These are phyloP conservation scores for Atethmia centrago DNA, from an alignment of 2,888 invertebrate genomes.

Conservation along the genomic window DNA sequence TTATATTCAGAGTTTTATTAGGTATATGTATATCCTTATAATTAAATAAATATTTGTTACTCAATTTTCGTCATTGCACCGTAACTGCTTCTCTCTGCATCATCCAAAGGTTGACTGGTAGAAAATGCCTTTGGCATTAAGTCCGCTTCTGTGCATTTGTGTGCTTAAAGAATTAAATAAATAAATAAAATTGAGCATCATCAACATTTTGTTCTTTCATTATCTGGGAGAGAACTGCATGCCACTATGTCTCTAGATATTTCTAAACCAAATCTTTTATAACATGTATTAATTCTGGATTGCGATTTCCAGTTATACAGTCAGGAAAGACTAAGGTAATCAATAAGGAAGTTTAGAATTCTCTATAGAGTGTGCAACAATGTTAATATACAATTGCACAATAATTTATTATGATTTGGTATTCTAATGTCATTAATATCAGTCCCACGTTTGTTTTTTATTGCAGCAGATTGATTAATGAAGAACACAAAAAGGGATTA, in stretches of 20 bases:
- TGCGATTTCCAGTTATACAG: not conserved
- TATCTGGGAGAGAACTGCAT: not conserved
- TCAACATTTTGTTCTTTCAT: not conserved
- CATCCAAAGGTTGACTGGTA: no score
- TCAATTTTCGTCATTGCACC: no score
- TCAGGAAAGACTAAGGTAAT: not conserved
- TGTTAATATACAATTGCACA: not conserved
- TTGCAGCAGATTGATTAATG: no score
- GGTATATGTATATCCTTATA: no score
- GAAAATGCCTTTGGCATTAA: no score
- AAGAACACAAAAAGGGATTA: no score
- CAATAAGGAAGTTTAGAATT: not conserved
- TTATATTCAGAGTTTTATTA: no score
- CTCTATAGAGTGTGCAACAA: not conserved
- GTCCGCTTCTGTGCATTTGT: no score
- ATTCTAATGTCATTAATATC: conserved; percentile 12
- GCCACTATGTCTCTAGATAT: no score
- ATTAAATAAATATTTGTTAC: no score
- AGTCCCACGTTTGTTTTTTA: no score
- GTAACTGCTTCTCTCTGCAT: no score
- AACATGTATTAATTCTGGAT: not conserved
- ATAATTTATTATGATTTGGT: conserved; percentile 9
- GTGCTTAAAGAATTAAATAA: not conserved
- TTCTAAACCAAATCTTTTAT: not conserved
- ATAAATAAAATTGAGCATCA: not conserved